Base-by-base conservation (phyloP, 2,888 invertebrate species). In the Idaea dimidiata region DNA sequence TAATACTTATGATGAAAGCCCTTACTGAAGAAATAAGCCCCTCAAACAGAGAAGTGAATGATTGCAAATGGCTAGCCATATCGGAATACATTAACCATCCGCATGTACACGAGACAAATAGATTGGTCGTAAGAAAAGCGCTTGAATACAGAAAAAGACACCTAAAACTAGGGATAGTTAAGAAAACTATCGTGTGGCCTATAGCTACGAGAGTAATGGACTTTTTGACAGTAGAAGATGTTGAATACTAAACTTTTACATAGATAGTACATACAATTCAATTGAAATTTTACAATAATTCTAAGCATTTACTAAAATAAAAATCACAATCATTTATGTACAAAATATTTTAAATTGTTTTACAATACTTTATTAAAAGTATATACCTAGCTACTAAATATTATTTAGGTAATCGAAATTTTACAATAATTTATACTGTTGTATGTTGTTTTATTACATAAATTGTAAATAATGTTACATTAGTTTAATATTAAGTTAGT, bases 61-160 rank as follows among this genome's bases (percentile, higher is more conserved):
- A 94, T 59, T 95, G 95, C 69, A 85, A 93, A 73, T 98, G 98
- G 98, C 97, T 98, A 96, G 94, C 95, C 70, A 91, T 97, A 59
- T 88, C 94, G 3, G 96, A 97, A 72, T 97, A 95, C 79, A 76
- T 94, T 32, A 86, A 87, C 32, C 95, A 96, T 89, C 95, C 96
- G 0, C 90, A 96, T 71, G 95, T 97, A 0, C 95, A 96, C 74
- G 93, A 94, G 62, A 94, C 95, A 62, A 97, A 97, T 83, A 94
- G 94, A 67, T 87, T 94, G 17, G 93, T 96, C 69, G 93, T 96
- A 0, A 84, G 88, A 64, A 95, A 94, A 73, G 95, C 94, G 75
- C 76, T 96, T 6, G 94, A 95, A 60, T 95, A 95, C 74, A 93
- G 94, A 70, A 83, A 93, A 31, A 92, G 91, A 61, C 93, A 94